Conservation (phyloP, 1,140 invertebrate genomes). For the Aradophagus sp. region DNA sequence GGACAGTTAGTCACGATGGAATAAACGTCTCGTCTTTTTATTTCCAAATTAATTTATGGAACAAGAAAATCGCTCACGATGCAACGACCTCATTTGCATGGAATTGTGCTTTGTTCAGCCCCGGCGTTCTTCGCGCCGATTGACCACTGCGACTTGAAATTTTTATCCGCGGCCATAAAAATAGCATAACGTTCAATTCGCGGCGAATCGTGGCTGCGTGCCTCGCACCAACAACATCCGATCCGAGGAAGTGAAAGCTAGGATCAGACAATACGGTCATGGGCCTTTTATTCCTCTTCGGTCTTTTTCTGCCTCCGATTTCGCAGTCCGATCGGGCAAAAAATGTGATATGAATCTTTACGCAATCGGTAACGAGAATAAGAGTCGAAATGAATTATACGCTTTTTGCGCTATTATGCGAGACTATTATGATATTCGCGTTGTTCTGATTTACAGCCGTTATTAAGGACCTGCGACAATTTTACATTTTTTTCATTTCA, state of each 20-base stretch:
- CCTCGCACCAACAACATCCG: slow-evolving; percentile 26
- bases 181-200: slow-evolving; percentile 20
- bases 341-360: slow-evolving; percentile 39
- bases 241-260: slow-evolving; percentile 67
- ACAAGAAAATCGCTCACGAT: slow-evolving; percentile 23
- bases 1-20: slow-evolving; percentile 9
- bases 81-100: slow-evolving; percentile 26
- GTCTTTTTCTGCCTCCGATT: slow-evolving; percentile 34
- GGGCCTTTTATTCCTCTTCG: slow-evolving; percentile 35
- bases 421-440: background rate
- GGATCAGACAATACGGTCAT: slow-evolving; percentile 61
- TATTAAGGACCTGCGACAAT: no score
- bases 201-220: slow-evolving; percentile 32
- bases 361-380: slow-evolving; percentile 33
- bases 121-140: slow-evolving; percentile 4
- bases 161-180: slow-evolving; percentile 25
- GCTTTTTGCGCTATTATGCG: background rate
- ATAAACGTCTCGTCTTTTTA: slow-evolving; percentile 9
- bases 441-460: no score
- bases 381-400: slow-evolving; percentile 10
- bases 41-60: slow-evolving; percentile 9
- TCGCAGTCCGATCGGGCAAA: slow-evolving; percentile 39
- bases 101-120: slow-evolving; percentile 9
- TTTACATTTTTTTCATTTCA: no score
- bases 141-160: slow-evolving; percentile 13